phyloP scores from a whole-genome alignment of 2,797 vertebrate genomes.

The Oryzias sinensis region DNA sequence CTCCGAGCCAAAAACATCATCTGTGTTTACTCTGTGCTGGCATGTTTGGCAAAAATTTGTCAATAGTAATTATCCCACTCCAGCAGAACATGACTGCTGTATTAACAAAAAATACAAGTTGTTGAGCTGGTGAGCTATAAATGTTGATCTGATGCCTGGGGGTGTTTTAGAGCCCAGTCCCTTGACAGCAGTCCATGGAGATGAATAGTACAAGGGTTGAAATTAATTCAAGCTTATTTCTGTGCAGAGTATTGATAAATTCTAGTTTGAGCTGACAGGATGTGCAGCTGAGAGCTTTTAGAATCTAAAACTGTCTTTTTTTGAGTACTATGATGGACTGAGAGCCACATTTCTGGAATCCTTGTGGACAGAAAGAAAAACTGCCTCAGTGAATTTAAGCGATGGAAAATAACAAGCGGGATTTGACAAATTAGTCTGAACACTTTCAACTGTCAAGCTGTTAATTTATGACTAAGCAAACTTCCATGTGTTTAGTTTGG shows the following conservation, averaged over 20 bases:
- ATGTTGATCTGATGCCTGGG: conserved; percentile 59
- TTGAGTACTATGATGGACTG: conserved; percentile 35
- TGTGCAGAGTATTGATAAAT: conserved; percentile 37
- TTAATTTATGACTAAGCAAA: conserved; percentile 83
- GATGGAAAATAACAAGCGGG: conserved; percentile 48
- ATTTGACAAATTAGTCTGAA: conserved; percentile 82
- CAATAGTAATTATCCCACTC: conserved; percentile 67
- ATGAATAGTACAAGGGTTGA: conserved; percentile 52
- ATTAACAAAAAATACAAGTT: conserved; percentile 57
- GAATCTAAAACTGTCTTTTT: conserved; percentile 48
- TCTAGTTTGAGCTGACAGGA: conserved; percentile 33
- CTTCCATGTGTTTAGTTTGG: conserved; percentile 81
- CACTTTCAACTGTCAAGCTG: conserved; percentile 80
- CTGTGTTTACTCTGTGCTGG: conserved; percentile 63
- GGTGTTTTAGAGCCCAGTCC: conserved; percentile 39
- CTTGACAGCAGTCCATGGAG: conserved; percentile 46
- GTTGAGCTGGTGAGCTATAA: conserved; percentile 53
- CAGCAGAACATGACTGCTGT: conserved; percentile 54
- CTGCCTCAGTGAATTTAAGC: conserved; percentile 76
- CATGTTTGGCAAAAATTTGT: conserved; percentile 69
- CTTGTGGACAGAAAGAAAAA: conserved; percentile 64
- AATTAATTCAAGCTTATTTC: conserved; percentile 57
- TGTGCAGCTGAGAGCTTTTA: conserved; percentile 43
- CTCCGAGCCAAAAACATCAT: conserved; percentile 60
- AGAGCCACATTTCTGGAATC: conserved; percentile 56